Base-by-base conservation (phyloP, 2,888 invertebrate genomes). In the Oligia strigilis region DNA sequence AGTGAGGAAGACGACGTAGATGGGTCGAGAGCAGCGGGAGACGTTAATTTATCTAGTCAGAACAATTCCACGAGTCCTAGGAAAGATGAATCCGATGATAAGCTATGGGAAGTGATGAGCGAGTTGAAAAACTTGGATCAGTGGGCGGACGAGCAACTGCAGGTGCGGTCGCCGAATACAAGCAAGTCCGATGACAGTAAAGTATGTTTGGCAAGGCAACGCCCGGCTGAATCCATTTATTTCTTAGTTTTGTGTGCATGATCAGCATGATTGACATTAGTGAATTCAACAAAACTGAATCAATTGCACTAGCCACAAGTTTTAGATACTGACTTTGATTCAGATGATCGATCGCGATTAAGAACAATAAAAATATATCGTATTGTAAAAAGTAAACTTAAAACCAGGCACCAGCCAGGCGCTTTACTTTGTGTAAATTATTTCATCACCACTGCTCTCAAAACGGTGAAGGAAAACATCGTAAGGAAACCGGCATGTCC, bases 71-170 rank as follows among this genome's bases (percentile, higher is more conserved):
- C 85, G n/a, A 91, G 87, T 77, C 82, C 81, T 40, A 85, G 78
- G 74, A 94, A 92, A 75, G 91, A 93, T 71, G 93, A 92, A 36
- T 92, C 91, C 73, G 94, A 95, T 70, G 95, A 94, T 19, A 95
- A 95, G 83, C 90, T 97, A 62, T 94, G 94, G 94, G 96, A 96
- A 83, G 95, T 96, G 85, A 95, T 97, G 95, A 95, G 93, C 64
- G 96, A 97, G 87, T 83, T 97, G 88, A 95, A 95, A 77, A 93
- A 93, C 84, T 94, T 97, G 58, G 96, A 97, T 84, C 93, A 93
- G 84, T 96, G 96, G 96, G 96, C 96, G 0, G 96, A 96, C 78
- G 96, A 96, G 81, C 96, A 96, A 88, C 87, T 96, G 88, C 91
- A 93, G 80, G 87, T 87, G 62, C 93, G 92, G 79, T 94, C 95